phyloP scores from a whole-genome alignment of 2,888 invertebrate genomes.

The Tetrapedia diversipes region DNA sequence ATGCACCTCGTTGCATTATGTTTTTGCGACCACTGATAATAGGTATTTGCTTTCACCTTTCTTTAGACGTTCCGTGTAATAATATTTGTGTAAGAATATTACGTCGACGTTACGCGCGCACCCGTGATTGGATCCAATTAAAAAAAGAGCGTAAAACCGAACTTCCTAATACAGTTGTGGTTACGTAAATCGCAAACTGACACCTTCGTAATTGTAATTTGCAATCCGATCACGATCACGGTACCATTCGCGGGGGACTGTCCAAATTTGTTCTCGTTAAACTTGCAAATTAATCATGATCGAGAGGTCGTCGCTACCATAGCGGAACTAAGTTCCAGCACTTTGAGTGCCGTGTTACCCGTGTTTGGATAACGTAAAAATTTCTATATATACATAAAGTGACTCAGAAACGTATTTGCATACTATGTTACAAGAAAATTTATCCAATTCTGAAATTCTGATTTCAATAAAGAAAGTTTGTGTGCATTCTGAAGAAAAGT shows the following conservation, averaged over 20 bases:
- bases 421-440: too few relatives aligned
- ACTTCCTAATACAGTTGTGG: not conserved
- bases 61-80: not conserved
- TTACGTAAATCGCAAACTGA: constrained; percentile 7
- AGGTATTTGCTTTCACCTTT: too few relatives aligned
- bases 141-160: not conserved
- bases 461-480: too few relatives aligned
- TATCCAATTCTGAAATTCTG: too few relatives aligned
- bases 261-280: constrained; percentile 6
- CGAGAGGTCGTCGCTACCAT: not conserved
- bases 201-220: constrained; percentile 10
- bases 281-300: not conserved
- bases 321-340: too few relatives aligned
- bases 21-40: not conserved
- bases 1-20: not conserved
- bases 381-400: too few relatives aligned
- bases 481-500: too few relatives aligned
- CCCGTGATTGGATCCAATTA: not conserved
- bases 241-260: not conserved
- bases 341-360: too few relatives aligned
- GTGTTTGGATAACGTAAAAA: too few relatives aligned
- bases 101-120: not conserved
- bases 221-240: constrained; percentile 4
- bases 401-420: too few relatives aligned
- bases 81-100: not conserved